Conservation (phyloP, 1,140 invertebrate genomes). For the Caerostris extrusa region DNA sequence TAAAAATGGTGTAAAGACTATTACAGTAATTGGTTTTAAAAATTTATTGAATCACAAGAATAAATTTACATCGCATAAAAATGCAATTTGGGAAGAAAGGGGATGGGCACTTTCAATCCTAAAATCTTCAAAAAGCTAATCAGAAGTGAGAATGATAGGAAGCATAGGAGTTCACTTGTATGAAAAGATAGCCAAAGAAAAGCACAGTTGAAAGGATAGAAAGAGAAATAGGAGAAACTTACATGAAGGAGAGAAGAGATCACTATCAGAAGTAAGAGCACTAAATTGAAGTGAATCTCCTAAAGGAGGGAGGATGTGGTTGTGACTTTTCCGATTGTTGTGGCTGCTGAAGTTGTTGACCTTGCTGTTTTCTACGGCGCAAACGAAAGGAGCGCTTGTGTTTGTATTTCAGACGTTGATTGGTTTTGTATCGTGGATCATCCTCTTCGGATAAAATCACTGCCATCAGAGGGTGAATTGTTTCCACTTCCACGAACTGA, state of each 20-base stretch:
- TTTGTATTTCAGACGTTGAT: conserved; percentile 78
- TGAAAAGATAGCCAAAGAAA: conserved; percentile 46
- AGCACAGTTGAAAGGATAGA: conserved; percentile 26
- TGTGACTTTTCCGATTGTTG: conserved; percentile 49
- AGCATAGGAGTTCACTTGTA: not conserved
- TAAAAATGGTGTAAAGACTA: not conserved
- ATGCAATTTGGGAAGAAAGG: not conserved
- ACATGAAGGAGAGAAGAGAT: conserved; percentile 80
- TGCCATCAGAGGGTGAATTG: conserved; percentile 77
- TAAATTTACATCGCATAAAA: not conserved
- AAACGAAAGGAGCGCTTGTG: conserved; percentile 79
- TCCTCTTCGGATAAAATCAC: conserved; percentile 78
- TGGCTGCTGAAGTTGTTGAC: conserved; percentile 57
- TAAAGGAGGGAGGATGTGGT: conserved; percentile 77
- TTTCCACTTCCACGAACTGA: conserved; percentile 76
- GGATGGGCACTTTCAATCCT: not conserved
- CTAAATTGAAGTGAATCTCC: conserved; percentile 78
- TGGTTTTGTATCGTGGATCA: conserved; percentile 72
- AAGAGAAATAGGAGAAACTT: conserved; percentile 78
- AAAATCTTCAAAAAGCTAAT: not conserved
- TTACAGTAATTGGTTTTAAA: not conserved
- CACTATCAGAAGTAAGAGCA: conserved; percentile 79
- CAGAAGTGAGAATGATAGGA: conserved; percentile 11
- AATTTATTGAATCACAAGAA: not conserved
- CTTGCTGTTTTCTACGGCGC: conserved; percentile 70